Evolutionary conservation across 2,113 vertebrate species (phyloP), one percentile per base, ranked within the genome.

Genomic region (Megatriorchis doriae): DNA sequence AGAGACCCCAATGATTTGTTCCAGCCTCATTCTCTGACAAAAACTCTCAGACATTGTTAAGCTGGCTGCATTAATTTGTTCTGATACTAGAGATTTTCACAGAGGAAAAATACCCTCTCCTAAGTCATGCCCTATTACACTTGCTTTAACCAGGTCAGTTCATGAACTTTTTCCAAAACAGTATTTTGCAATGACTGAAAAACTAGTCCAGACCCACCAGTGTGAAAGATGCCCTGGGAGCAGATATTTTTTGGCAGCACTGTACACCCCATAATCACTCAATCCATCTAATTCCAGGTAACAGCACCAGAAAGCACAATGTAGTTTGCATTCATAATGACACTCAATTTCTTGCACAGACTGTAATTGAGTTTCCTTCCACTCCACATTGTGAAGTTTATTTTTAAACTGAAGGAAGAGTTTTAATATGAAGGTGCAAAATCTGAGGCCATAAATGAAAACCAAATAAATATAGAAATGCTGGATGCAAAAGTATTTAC

Each of bases 181-280:
- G 40, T 12, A 9, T 79, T 93, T 86, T 81, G 80, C 88, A 93
- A 70, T 0, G 32, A 59, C 34, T 66, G 58, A 72, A 81, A 58
- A 91, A 90, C 68, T 63, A 68, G 94, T 86, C 90, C 79, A 84
- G 81, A 81, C 86, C 83, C 82, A 88, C 48, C 48, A 8, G 67
- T 38, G 38, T 19, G 50, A 63, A 59, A 80, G 58, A 36, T 18
- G 48, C 67, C 72, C 52, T 3, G 15, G 67, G 93, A 87, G 34
- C 58, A 85, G 89, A 19, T 29, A n/a, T 50, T 91, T 93, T 85
- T 81, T 80, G 72, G 91, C 94, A 83, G 72, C 58, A 8, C 34
- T 55, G 62, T 66, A 36, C 42, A 45, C 21, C 62, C 81, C 32
- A 13, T 10, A 94, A 86, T 97, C 94, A 45, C 62, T 70, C 52